These are phyloP conservation scores for Sturnira hondurensis DNA, from an alignment of 2,113 vertebrate genomes.

Conservation along the genomic window DNA sequence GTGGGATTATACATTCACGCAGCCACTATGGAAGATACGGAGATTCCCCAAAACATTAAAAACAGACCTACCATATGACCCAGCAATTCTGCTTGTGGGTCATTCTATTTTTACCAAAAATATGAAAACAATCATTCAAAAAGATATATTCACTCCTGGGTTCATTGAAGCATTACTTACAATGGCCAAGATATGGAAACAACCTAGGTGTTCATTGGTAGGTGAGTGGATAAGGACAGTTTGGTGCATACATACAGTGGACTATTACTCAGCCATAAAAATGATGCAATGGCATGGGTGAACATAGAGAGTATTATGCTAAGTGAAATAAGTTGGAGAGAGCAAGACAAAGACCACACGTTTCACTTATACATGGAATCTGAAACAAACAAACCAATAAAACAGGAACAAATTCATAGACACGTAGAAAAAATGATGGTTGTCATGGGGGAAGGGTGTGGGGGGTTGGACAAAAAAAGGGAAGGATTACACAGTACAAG, in stretches of 20 bases:
- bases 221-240: neutral
- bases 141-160: too few species aligned
- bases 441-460: neutral
- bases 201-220: neutral
- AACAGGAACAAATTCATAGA: neutral
- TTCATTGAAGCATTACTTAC: too few species aligned
- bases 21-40: too few species aligned
- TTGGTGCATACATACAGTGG: neutral
- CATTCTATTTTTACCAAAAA: too few species aligned
- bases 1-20: too few species aligned
- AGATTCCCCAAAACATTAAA: too few species aligned
- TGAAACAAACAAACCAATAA: neutral
- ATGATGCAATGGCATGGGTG: neutral
- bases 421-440: neutral
- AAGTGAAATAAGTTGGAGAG: neutral
- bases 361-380: neutral
- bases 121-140: too few species aligned
- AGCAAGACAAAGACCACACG: neutral
- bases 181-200: too few species aligned
- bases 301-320: neutral
- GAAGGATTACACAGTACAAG: neutral
- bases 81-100: too few species aligned
- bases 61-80: too few species aligned
- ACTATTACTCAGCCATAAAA: neutral
- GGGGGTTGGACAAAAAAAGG: neutral